Evolutionary conservation across 2,888 invertebrate species (phyloP), one percentile per base, ranked within the genome.

Genomic region (Beris chalybata): DNA sequence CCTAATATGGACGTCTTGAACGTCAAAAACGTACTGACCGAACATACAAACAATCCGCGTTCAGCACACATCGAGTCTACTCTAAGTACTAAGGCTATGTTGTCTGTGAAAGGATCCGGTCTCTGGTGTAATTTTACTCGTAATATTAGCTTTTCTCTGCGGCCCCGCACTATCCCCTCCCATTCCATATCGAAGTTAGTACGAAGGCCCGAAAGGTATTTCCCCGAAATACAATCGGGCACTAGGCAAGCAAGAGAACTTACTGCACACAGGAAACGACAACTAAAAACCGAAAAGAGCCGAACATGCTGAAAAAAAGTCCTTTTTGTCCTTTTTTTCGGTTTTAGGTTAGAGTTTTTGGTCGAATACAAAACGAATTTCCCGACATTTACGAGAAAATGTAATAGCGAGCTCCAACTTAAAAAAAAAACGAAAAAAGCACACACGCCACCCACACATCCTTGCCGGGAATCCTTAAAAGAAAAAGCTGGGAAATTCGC

Each of bases 81-180:
- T 65, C 67, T 67, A 67, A 64, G 63, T 69, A 67, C 67, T 69
- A 54, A 69, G 59, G 59, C 52, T 22, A 13, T 47, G 58, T 48
- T 59, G 45, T 61, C 61, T 11, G 61, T 44, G n/a, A 29, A n/a
- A 12, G 56, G 22, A 65, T 66, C 63, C 68, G 63, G 53, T 63
- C 61, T 48, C 65, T 63, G 56, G 61, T 68, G 68, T 68, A 68
- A 68, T 56, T 66, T 66, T 68, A 65, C 65, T 63, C 57, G 66
- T 61, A 55, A 65, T 66, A 52, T 57, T 55, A 57, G 47, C 43
- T 64, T 47, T 45, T 61, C 22, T 29, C 30, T 22, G 12, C 30
- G 7, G 53, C 12, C 5, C 29, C 53, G 53, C 29, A 15, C 43
- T 2, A 6, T 22, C 7, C n/a, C 48, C 13, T 13, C 48, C 13